These are phyloP conservation scores for Torymus auratus DNA, from an alignment of 2,888 invertebrate species.

Conservation along the genomic window DNA sequence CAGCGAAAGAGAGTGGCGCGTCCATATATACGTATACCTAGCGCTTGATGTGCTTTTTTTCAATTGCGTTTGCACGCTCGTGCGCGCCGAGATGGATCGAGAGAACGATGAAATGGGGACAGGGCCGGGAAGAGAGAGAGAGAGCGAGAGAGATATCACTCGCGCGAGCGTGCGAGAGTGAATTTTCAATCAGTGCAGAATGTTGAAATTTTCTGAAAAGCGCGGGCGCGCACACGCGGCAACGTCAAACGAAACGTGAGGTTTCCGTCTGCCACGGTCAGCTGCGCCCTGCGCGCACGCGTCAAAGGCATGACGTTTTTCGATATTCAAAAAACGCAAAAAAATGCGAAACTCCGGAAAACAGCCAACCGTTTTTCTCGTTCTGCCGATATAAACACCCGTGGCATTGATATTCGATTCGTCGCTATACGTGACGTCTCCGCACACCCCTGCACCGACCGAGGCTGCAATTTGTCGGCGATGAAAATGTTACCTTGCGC, in stretches of 20 bases:
- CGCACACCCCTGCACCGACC: too few relatives aligned
- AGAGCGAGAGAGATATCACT: not conserved
- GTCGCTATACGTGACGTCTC: too few relatives aligned
- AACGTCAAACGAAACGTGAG: slow-evolving; percentile 66
- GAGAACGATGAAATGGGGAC: slow-evolving; percentile 9
- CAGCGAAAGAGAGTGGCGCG: not conserved
- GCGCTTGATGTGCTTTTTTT: slow-evolving; percentile 38
- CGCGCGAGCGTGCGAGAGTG: slow-evolving; percentile 19
- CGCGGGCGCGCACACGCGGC: not conserved
- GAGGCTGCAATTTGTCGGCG: too few relatives aligned
- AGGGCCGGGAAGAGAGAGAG: slow-evolving; percentile 14
- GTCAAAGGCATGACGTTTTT: slow-evolving; percentile 56
- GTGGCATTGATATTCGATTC: too few relatives aligned
- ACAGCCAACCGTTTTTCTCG: not conserved
- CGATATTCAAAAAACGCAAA: slow-evolving; percentile 40
- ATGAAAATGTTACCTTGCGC: too few relatives aligned
- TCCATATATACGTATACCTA: slow-evolving; percentile 2
- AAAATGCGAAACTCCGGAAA: slow-evolving; percentile 8
- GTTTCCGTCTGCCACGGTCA: slow-evolving; percentile 63
- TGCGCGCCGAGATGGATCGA: slow-evolving; percentile 26
- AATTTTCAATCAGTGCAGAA: slow-evolving; percentile 66
- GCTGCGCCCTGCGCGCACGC: slow-evolving; percentile 60
- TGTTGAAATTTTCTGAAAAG: slow-evolving; percentile 66
- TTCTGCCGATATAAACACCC: too few relatives aligned
- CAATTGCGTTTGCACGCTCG: slow-evolving; percentile 58